Percentiles rank a stretch among this genome's conserved stretches.
These are phyloP conservation scores for Theristicus caerulescens DNA, from an alignment of 2,113 vertebrate species.

Conservation along the genomic window DNA sequence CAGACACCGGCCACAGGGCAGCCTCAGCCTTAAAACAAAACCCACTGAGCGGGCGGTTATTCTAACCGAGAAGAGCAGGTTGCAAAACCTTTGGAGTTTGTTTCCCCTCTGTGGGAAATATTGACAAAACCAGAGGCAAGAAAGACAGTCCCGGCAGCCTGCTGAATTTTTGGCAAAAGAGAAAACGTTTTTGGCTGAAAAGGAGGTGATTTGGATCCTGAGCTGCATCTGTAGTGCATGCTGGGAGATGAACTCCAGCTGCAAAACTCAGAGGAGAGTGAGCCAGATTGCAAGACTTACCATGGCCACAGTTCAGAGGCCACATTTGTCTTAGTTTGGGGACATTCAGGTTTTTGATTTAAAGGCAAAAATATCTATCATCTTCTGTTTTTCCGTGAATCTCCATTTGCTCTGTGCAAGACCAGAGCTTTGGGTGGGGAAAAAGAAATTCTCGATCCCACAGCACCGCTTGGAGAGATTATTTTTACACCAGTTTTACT, in stretches of 20 bases:
- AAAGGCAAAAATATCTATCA: neutral
- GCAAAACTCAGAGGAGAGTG: neutral
- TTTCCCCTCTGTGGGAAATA: neutral
- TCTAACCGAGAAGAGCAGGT: neutral
- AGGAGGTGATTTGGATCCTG: neutral
- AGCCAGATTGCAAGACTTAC: neutral
- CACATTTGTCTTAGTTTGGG: neutral
- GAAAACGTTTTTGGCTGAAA: neutral
- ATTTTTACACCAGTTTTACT: neutral
- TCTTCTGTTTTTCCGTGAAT: neutral
- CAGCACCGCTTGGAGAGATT: neutral
- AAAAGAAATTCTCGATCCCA: neutral
- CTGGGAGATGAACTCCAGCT: neutral
- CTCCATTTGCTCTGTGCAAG: neutral
- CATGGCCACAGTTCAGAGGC: neutral
- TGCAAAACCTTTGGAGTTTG: neutral
- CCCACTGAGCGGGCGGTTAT: accelerated
- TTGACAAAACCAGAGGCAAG: neutral
- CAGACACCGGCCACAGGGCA: accelerated
- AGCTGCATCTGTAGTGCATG: neutral
- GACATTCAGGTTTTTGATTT: neutral
- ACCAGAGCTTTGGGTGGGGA: neutral
- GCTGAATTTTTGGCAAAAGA: neutral
- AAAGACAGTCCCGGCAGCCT: neutral
- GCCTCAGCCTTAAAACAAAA: neutral